phyloP scores from a whole-genome alignment of 2,888 invertebrate species.

The Heteromurus nitidus region DNA sequence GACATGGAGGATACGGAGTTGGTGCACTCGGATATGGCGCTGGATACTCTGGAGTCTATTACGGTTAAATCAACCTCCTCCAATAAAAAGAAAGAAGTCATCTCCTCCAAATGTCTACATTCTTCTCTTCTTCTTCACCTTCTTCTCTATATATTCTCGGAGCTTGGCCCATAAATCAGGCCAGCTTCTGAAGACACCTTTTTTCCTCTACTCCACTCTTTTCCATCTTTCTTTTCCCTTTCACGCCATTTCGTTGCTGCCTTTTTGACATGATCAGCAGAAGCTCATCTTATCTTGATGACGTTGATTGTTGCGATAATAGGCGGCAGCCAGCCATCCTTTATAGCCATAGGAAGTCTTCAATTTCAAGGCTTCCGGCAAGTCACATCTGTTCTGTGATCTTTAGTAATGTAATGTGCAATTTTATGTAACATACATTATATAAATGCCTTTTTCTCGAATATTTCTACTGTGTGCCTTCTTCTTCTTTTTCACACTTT shows the following conservation, averaged over 20 bases:
- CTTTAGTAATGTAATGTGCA: too few species aligned
- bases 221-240: constrained; percentile 5
- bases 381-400: too few species aligned
- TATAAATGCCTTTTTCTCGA: too few species aligned
- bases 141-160: constrained; percentile 11
- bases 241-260: background rate
- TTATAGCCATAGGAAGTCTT: constrained; percentile 34
- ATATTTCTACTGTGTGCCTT: background rate
- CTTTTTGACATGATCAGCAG: constrained; percentile 1
- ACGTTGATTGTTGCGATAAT: too few species aligned
- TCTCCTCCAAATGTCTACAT: background rate
- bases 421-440: too few species aligned
- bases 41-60: background rate
- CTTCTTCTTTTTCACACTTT: background rate
- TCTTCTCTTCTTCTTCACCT: constrained; percentile 11
- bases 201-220: background rate
- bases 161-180: too few species aligned
- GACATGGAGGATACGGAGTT: constrained; percentile 59
- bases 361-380: constrained; percentile 25
- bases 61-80: background rate
- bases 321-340: constrained; percentile 45
- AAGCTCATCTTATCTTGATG: background rate
- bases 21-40: background rate
- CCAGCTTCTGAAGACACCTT: too few species aligned
- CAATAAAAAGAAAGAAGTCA: background rate